Base-by-base conservation (phyloP, 1,140 invertebrate species). In the Carposina sasakii region DNA sequence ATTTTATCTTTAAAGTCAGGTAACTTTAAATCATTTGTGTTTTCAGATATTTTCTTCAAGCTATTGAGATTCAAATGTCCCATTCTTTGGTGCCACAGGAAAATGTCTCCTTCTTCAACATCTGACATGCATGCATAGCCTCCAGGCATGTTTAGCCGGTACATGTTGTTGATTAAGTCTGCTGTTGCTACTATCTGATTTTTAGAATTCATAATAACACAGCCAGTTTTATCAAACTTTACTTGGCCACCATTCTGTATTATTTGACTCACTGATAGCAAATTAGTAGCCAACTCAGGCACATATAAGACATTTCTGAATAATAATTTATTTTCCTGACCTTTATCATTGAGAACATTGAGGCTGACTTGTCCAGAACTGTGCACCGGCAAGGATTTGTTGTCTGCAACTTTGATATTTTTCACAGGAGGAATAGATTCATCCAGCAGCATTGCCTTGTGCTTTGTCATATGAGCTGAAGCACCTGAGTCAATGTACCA, bases 21-120 rank as follows among this genome's bases (percentile, higher is more conserved):
- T 21, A 58, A 54, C 48, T 5, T 68, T 36, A 61, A 50, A 23
- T 45, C 8, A 6, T 46, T 47, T 20, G 52, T 55, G 21, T 50
- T 54, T 31, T 62, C 56, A 16, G 16, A 2, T 17, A 59, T 23
- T 54, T 60, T 60, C 17, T 68, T 56, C 26, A 63, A 30, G 19
- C 45, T 54, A 4, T 60, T 9, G 37, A 60, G 67, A 44, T 73
- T 65, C n/a, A 66, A 26, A 28, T 68, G 67, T 8, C 61, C 58
- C 49, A 72, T 61, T 37, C 60, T 46, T 48, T 60, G 55, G 22
- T 66, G 60, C 60, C 63, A 56, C n/a, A 63, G 33, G 39, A 23
- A 60, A 10, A 30, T 20, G 52, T 65, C 48, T 42, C 58, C 21
- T 15, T 57, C 47, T 24, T 37, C 15, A 57, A 59, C 49, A 53